A percentile compares a stretch with the other conserved stretches of the same genome.
phyloP scores from a whole-genome alignment of 2,113 vertebrate species.

The Rhabdornis inornatus region DNA sequence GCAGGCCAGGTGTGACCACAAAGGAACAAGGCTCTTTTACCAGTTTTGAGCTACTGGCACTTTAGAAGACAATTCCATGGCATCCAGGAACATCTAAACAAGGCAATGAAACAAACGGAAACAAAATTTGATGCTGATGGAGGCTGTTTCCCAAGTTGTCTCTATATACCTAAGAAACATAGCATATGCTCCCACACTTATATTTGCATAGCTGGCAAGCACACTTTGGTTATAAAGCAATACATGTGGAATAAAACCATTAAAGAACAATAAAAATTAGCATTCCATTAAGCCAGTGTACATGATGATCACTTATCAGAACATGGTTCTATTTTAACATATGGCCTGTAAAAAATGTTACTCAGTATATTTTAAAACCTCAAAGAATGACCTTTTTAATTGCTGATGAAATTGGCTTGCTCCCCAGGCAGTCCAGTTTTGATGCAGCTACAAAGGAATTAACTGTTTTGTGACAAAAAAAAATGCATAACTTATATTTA shows the following conservation, averaged over 20 bases:
- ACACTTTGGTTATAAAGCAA: not conserved
- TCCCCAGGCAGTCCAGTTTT: conserved; percentile 40
- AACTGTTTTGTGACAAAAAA: not conserved
- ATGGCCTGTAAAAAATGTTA: conserved; percentile 1
- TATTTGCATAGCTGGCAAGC: not conserved
- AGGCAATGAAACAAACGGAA: not conserved
- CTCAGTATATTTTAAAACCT: conserved; percentile 21
- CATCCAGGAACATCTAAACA: not conserved
- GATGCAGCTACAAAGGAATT: not conserved
- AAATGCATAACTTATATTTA: not conserved
- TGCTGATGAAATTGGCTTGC: conserved; percentile 43
- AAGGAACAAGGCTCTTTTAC: not conserved
- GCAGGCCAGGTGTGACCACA: not conserved
- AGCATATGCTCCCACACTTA: not conserved
- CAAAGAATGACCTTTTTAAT: conserved; percentile 43
- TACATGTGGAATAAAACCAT: not conserved
- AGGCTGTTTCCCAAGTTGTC: not conserved
- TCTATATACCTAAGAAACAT: not conserved
- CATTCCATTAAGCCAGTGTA: not conserved
- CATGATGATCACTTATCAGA: conserved; percentile 11
- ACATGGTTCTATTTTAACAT: conserved; percentile 14
- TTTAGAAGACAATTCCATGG: not conserved
- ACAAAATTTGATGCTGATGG: not conserved
- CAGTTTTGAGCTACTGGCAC: not conserved
- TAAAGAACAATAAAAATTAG: conserved; percentile 27